phyloP scores from a whole-genome alignment of 2,113 vertebrate species.

The Tachycineta bicolor region DNA sequence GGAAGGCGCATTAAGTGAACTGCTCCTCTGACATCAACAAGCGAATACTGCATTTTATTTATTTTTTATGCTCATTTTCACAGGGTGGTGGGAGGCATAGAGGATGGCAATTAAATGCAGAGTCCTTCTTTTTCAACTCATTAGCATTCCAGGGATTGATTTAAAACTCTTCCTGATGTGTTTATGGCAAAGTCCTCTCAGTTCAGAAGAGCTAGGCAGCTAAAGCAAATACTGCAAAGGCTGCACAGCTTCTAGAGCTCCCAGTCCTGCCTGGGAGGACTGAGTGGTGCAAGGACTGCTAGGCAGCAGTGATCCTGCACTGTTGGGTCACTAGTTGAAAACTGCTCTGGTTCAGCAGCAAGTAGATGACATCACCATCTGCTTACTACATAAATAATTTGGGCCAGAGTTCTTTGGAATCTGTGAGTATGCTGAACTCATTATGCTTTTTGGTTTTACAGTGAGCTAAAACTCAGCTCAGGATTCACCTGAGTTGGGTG shows the following conservation, averaged over 20 bases:
- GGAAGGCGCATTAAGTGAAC: background rate
- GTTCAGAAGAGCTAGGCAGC: background rate
- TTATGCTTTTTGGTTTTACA: background rate
- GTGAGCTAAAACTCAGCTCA: background rate
- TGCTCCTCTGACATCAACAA: background rate
- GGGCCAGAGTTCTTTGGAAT: background rate
- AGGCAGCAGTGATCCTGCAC: background rate
- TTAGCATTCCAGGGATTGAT: constrained; percentile 20
- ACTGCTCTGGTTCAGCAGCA: background rate
- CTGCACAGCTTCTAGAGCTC: background rate
- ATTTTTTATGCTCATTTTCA: background rate
- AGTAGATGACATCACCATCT: background rate
- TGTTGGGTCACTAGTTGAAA: background rate
- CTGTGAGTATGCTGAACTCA: background rate
- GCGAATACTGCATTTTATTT: background rate
- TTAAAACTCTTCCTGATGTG: background rate
- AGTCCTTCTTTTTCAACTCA: background rate
- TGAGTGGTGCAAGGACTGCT: background rate
- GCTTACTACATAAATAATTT: constrained; percentile 2
- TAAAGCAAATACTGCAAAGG: background rate
- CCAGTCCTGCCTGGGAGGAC: background rate
- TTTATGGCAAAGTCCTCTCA: background rate
- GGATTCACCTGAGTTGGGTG: background rate
- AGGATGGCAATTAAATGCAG: background rate
- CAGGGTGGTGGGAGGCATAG: background rate